Evolutionary conservation across 2,797 vertebrate genomes (phyloP), one percentile per base, ranked within the genome.

Genomic region (Acanthis flammea): DNA sequence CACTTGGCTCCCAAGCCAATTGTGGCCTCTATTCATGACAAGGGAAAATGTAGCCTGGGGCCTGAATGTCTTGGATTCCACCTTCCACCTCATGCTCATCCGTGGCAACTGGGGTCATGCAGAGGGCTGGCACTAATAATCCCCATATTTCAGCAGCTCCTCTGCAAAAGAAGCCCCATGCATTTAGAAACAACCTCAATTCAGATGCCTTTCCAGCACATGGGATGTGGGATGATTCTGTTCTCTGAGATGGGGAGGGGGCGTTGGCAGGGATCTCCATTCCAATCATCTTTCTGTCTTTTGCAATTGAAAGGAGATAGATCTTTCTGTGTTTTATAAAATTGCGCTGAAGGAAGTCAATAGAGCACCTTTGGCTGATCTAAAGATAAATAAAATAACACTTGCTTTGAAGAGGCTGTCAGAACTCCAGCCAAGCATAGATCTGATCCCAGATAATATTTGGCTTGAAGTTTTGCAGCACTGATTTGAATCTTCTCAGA

Each of bases 361-460:
- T 13, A 88, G 21, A 81, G 5, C 22, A 42, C 17, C 24, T 62
- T 90, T 41, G 13, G 25, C 68, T 42, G 81, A 75, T 78, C 54
- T 81, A 60, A 93, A 89, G 91, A 83, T 44, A 93, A 81, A 84
- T 73, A 50, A 95, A 95, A 74, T 42, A 13, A 77, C 89, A 93
- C 73, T 78, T 86, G 28, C 10, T 78, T 83, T 78, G 42, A 66
- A 30, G 66, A 92, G 8, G 6, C 28, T 68, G 21, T 54, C 27
- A 51, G 67, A 68, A 51, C 28, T 77, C 61, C 53, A 83, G 33
- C 12, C 5, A 1, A 19, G 27, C n/a, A 23, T 3, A 61, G n/a
- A 33, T 44, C 31, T 7, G 1, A 17, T 19, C 62, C 44, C 27
- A 23, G 76, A 37, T 14, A 58, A 30, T 76, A 39, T 68, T 44